A percentile compares a stretch with the other conserved stretches of the same genome.
Evolutionary conservation across 2,888 invertebrate genomes (phyloP).

Genomic region (Augochlorella aurata): DNA sequence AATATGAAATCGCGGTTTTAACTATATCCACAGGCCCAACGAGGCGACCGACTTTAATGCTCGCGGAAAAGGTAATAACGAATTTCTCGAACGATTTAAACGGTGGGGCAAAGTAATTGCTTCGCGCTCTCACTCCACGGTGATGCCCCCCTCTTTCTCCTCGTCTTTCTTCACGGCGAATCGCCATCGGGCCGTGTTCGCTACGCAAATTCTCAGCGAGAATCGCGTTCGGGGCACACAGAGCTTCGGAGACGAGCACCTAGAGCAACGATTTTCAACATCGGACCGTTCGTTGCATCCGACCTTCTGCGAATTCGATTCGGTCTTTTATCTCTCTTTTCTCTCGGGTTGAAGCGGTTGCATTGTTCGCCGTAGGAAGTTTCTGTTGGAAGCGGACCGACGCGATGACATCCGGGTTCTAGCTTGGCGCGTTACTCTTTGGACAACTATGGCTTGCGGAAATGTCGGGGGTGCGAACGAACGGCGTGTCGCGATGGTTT

Average conservation of each 20-base stretch:
- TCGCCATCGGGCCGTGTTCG: not conserved
- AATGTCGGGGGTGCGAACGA: conserved; percentile 17
- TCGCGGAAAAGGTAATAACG: conserved; percentile 18
- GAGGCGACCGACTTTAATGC: conserved; percentile 43
- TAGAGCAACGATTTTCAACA: not conserved
- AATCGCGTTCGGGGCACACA: not conserved
- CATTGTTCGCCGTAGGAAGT: not conserved
- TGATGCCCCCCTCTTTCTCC: conserved; percentile 1
- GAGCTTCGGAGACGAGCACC: not conserved
- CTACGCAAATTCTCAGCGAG: not conserved
- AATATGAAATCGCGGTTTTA: not conserved
- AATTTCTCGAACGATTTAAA: conserved; percentile 22
- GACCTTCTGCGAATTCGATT: too few species aligned
- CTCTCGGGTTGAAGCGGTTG: too few species aligned
- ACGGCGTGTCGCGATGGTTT: conserved; percentile 8
- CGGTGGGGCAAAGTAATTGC: conserved; percentile 55
- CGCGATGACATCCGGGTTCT: not conserved
- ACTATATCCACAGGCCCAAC: conserved; percentile 18
- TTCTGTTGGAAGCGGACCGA: not conserved
- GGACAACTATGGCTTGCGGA: not conserved
- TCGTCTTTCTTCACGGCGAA: conserved; percentile 1
- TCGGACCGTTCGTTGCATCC: too few species aligned
- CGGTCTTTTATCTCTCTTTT: too few species aligned
- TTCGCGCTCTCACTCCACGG: conserved; percentile 41
- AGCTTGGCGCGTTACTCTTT: not conserved